Conservation (phyloP, 2,113 vertebrate species). For the Microcebus murinus region DNA sequence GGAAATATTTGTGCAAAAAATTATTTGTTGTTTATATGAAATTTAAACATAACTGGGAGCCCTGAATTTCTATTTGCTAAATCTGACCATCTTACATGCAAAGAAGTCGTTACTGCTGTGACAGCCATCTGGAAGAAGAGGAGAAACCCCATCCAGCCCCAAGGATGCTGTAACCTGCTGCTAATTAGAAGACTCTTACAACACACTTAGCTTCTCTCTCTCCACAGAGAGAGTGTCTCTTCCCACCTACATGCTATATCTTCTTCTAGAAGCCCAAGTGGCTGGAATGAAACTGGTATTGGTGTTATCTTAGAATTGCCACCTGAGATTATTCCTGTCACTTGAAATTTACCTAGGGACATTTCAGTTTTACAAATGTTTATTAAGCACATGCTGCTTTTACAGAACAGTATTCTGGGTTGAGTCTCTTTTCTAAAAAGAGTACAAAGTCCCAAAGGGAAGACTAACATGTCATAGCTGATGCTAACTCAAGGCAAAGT, state of each 20-base stretch:
- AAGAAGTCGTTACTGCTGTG: background rate
- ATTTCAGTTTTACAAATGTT: background rate
- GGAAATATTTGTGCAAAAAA: background rate
- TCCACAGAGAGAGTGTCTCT: background rate
- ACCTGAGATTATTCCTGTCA: background rate
- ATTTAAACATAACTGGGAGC: background rate
- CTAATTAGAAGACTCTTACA: background rate
- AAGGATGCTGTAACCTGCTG: background rate
- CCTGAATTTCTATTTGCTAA: background rate
- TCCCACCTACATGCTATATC: background rate
- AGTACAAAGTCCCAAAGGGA: background rate
- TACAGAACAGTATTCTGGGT: background rate
- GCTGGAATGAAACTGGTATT: background rate
- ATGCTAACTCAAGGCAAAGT: background rate
- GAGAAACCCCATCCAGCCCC: background rate
- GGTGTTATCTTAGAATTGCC: background rate
- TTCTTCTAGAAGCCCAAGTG: background rate
- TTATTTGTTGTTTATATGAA: background rate
- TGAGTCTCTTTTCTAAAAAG: background rate
- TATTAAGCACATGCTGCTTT: background rate
- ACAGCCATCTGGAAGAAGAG: background rate
- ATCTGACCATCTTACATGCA: background rate
- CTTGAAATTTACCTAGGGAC: background rate
- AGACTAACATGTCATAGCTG: background rate
- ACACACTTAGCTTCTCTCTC: background rate